Evolutionary conservation across 92 coral and sea anemone species (phyloP), one percentile per base, ranked within the genome.

Genomic region (Epizoanthus scotinus): DNA sequence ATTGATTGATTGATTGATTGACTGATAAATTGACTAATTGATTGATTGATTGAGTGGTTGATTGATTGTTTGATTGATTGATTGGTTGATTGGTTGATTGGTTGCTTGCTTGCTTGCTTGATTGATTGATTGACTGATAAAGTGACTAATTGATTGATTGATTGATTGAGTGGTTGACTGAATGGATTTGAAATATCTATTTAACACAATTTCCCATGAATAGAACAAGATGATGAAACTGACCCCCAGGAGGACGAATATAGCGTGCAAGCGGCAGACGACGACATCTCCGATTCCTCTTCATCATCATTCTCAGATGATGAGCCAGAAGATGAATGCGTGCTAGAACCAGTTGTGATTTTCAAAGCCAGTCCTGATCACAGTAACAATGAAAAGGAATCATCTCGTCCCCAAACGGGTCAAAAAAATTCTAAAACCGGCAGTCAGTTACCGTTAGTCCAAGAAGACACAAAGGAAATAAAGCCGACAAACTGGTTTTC

Each of bases 401-500:
- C 81, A 4, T 54, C 27, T 13, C 38, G 27, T 14, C 8, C 27
- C 12, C 67, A 29, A 59, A 38, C 18, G 15, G n/a, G 19, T 40
- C 52, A 38, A 29, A 19, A 15, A 13, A 38, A 60, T 14, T 21
- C 40, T 19, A 59, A 28, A 31, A 59, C 81, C 17, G 68, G 28
- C 0, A 75, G 81, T 38, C 69, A 54, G 24, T 34, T 67, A 34
- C 67, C 81, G 18, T 31, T 75, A 75, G 81, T 58, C 27, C 44
- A 75, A 8, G 66, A 22, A 58, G 68, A 40, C 21, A 27, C 38
- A 38, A 34, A 36, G 21, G 18, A 8, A 59, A 6, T 19, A 49
- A 22, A 60, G n/a, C 14, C 52, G 52, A 1, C 10, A 5, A 75
- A 75, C 9, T 40, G 81, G 81, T 38, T 75, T 8, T 22, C 24